These are phyloP conservation scores for Caenorhabditis angaria DNA, from an alignment of 2,888 invertebrate species.

Conservation along the genomic window DNA sequence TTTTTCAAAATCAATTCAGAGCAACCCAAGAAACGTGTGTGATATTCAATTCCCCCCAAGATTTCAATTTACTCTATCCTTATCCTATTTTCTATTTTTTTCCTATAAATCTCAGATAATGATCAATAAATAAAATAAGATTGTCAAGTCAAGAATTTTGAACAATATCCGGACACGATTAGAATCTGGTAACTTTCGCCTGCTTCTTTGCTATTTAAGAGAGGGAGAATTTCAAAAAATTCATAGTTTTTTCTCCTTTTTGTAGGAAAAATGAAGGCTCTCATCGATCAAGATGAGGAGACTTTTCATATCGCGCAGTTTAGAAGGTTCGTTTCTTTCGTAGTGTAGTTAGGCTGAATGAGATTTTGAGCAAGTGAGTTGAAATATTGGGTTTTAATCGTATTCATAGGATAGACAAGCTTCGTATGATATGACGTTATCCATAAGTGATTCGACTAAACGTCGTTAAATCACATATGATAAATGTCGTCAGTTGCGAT, in stretches of 20 bases:
- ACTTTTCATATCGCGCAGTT: background rate
- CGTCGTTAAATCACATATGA: too few relatives aligned
- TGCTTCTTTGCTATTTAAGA: background rate
- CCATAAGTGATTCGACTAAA: too few relatives aligned
- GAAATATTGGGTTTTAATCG: too few relatives aligned
- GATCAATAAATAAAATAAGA: background rate
- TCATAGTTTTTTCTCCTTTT: too few relatives aligned
- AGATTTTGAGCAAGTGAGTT: too few relatives aligned
- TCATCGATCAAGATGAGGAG: slow-evolving; percentile 1
- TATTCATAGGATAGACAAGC: too few relatives aligned
- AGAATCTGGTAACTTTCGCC: background rate
- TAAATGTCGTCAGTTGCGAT: too few relatives aligned
- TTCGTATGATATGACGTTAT: too few relatives aligned
- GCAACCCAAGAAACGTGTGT: slow-evolving; percentile 17
- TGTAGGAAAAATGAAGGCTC: background rate
- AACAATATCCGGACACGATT: background rate
- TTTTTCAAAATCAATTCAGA: slow-evolving; percentile 8
- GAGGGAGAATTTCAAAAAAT: background rate
- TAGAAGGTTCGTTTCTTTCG: background rate
- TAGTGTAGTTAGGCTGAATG: background rate
- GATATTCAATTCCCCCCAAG: slow-evolving; percentile 11
- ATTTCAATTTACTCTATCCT: background rate
- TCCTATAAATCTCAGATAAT: background rate
- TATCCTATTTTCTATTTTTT: background rate
- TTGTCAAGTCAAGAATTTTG: slow-evolving; percentile 4